Percentiles rank a stretch among this genome's conserved stretches.
Evolutionary conservation across 2,797 vertebrate genomes (phyloP).

Genomic region (Melopsittacus undulatus): DNA sequence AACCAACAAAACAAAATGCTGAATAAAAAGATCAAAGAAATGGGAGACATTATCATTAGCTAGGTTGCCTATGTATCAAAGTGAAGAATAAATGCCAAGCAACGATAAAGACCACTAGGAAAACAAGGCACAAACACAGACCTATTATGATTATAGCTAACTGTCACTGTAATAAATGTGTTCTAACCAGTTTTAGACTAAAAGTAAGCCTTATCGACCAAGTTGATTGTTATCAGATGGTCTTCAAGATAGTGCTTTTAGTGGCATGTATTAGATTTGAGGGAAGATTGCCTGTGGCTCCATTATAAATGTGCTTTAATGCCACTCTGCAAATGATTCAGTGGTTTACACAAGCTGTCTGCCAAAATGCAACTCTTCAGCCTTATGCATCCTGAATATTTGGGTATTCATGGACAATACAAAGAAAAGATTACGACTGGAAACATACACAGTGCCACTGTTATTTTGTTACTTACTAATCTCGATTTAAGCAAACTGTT

Average conservation of each 20-base stretch:
- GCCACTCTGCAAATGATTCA: not conserved
- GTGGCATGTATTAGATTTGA: not conserved
- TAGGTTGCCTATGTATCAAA: not conserved
- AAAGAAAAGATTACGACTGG: not conserved
- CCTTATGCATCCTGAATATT: not conserved
- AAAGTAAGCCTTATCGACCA: not conserved
- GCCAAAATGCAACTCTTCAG: not conserved
- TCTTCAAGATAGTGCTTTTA: slow-evolving; percentile 11
- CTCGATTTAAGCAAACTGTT: slow-evolving; percentile 27
- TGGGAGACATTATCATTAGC: not conserved
- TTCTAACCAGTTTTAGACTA: not conserved
- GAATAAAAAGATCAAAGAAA: not conserved
- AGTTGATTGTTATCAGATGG: not conserved
- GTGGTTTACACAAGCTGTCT: not conserved
- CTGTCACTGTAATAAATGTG: not conserved
- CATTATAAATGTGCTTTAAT: not conserved
- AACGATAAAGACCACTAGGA: not conserved
- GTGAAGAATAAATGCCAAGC: not conserved
- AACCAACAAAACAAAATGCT: not conserved
- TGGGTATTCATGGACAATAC: not conserved
- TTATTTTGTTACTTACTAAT: not conserved
- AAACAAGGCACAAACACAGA: not conserved
- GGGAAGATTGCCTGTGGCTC: not conserved
- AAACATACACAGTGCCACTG: not conserved
- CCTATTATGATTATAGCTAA: not conserved